Conservation (phyloP, 92 coral and sea anemone species). For the Umimayanthus kanabou region DNA sequence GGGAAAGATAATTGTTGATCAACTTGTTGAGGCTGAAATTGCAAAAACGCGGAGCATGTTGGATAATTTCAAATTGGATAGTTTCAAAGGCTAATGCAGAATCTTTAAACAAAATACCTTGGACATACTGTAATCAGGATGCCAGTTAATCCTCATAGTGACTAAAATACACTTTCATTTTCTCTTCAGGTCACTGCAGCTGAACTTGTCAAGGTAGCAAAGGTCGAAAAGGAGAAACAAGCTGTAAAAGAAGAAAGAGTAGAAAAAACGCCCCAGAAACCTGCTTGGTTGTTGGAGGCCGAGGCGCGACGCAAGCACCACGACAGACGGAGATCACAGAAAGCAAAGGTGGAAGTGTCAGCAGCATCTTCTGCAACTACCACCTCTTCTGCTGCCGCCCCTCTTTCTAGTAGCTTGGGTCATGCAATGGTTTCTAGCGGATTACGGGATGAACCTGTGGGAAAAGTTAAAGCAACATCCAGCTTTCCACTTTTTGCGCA, state of each 20-base stretch:
- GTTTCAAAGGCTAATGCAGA: too few species aligned
- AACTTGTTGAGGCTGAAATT: too few species aligned
- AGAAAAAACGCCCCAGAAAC: constrained; percentile 85
- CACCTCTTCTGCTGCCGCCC: not conserved
- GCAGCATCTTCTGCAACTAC: not conserved
- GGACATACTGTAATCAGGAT: too few species aligned
- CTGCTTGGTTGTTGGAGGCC: constrained; percentile 93
- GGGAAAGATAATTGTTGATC: too few species aligned
- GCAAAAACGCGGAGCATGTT: too few species aligned
- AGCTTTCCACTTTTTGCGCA: constrained; percentile 11
- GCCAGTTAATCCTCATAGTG: too few species aligned
- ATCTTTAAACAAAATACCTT: too few species aligned
- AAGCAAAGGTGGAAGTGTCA: constrained; percentile 54
- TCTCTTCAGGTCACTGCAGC: constrained; percentile 60
- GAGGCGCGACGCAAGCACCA: constrained; percentile 86
- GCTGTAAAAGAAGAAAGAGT: constrained; percentile 81
- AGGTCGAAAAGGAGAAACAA: constrained; percentile 74
- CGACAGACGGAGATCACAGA: constrained; percentile 66
- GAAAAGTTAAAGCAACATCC: constrained; percentile 8
- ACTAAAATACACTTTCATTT: not conserved
- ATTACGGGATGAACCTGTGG: not conserved
- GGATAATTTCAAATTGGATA: too few species aligned
- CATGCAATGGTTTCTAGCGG: not conserved
- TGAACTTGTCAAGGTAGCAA: constrained; percentile 86
- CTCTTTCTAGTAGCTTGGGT: constrained; percentile 2